Conservation (phyloP, 2,797 vertebrate genomes). For the Lutjanus campechanus region DNA sequence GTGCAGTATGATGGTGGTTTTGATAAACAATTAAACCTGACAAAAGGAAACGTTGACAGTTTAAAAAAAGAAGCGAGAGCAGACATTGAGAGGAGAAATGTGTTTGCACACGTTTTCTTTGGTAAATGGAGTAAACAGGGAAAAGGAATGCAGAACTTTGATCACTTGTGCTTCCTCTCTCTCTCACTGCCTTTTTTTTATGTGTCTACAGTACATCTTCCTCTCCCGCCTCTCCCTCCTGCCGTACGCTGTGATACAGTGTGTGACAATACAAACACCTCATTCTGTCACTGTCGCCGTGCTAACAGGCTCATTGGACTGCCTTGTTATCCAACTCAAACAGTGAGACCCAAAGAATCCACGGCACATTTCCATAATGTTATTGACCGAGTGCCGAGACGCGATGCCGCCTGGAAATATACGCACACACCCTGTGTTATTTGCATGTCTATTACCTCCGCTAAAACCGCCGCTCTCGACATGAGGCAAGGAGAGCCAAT, state of each 20-base stretch:
- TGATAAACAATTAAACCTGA: conserved; percentile 52
- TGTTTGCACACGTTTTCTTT: conserved; percentile 46
- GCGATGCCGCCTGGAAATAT: conserved; percentile 41
- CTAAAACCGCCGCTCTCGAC: conserved; percentile 62
- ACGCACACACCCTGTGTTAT: conserved; percentile 61
- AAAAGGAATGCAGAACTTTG: conserved; percentile 48
- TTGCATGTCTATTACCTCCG: conserved; percentile 82
- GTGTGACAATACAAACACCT: conserved; percentile 75
- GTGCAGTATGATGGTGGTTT: conserved; percentile 31
- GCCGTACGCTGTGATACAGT: conserved; percentile 42
- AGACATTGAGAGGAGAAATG: conserved; percentile 9
- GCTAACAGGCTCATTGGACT: conserved; percentile 71
- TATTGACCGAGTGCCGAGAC: conserved; percentile 76
- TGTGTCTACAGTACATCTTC: conserved; percentile 16
- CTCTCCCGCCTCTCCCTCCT: conserved; percentile 22
- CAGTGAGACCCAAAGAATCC: conserved; percentile 66
- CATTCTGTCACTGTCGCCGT: conserved; percentile 74
- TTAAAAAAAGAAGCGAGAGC: neutral
- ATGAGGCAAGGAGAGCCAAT: conserved; percentile 76
- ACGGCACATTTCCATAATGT: conserved; percentile 79
- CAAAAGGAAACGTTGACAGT: conserved; percentile 54
- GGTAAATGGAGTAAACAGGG: conserved; percentile 51
- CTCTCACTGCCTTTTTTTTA: conserved; percentile 11
- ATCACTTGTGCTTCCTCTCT: conserved; percentile 36
- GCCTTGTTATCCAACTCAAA: conserved; percentile 78